Conservation (phyloP, 53 echinoderm and acorn worm species). For the Holothuria leucospilota region DNA sequence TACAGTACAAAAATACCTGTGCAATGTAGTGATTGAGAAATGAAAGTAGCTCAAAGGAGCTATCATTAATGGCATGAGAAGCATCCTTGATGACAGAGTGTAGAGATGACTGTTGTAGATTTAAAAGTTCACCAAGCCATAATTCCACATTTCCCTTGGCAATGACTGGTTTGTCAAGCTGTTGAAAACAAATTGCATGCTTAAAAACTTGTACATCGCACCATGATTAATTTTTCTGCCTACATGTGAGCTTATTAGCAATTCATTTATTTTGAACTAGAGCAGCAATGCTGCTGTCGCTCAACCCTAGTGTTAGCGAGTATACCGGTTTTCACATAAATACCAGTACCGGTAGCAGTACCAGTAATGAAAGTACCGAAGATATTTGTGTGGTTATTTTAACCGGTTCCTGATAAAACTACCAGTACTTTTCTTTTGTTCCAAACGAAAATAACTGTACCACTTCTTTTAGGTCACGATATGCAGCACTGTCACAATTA, state of each 20-base stretch:
- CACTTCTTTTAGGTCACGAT: too few relatives aligned
- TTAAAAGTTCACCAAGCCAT: conserved; percentile 93
- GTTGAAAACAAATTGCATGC: not conserved
- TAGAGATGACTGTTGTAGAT: conserved; percentile 79
- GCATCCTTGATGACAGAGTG: conserved; percentile 91
- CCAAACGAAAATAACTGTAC: too few relatives aligned
- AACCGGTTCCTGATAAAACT: too few relatives aligned
- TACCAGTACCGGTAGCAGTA: too few relatives aligned
- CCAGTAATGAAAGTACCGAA: too few relatives aligned
- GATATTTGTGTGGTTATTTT: too few relatives aligned
- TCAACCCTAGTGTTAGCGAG: too few relatives aligned
- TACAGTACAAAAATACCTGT: conserved; percentile 66
- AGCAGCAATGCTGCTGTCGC: too few relatives aligned
- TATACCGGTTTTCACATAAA: too few relatives aligned
- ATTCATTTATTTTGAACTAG: not conserved
- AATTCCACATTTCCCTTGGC: conserved; percentile 97
- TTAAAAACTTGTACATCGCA: not conserved
- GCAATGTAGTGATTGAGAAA: conserved; percentile 97
- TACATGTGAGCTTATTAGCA: not conserved
- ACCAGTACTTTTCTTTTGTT: too few relatives aligned
- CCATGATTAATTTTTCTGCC: not conserved
- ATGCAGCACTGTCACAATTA: too few relatives aligned
- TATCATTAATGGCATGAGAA: conserved; percentile 89
- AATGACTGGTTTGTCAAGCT: conserved; percentile 93
- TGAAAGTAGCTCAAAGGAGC: conserved; percentile 88